These are phyloP conservation scores for Heteromyza rotundicornis DNA, from an alignment of 2,888 invertebrate genomes.

Conservation along the genomic window DNA sequence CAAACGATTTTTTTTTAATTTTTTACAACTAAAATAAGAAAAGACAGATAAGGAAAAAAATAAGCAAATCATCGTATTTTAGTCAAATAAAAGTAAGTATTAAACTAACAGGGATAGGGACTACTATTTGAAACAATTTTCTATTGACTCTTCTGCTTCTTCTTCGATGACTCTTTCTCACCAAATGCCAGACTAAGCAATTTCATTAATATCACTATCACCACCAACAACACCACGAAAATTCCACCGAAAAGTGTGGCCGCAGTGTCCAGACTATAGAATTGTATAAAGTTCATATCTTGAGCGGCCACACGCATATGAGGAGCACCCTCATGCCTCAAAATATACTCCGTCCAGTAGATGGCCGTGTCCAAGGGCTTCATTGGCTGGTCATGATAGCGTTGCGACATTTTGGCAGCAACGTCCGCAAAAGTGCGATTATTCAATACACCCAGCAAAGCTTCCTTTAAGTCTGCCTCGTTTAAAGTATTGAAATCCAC, in stretches of 20 bases:
- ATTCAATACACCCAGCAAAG: constrained; percentile 25
- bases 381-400: constrained; percentile 54
- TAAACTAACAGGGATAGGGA: too few relatives aligned
- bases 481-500: constrained; percentile 21
- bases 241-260: constrained; percentile 33
- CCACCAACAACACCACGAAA: neutral
- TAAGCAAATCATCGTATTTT: too few relatives aligned
- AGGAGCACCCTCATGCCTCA: constrained; percentile 51
- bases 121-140: too few relatives aligned
- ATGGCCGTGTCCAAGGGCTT: constrained; percentile 49
- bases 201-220: too few relatives aligned
- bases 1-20: too few relatives aligned
- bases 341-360: constrained; percentile 59
- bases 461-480: constrained; percentile 5
- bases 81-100: too few relatives aligned
- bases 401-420: constrained; percentile 36
- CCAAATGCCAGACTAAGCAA: too few relatives aligned
- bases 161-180: too few relatives aligned
- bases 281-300: constrained; percentile 28
- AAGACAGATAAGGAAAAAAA: too few relatives aligned
- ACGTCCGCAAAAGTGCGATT: constrained; percentile 26
- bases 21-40: too few relatives aligned
- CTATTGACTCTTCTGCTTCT: too few relatives aligned
- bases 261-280: constrained; percentile 49
- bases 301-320: constrained; percentile 43